A percentile compares a stretch with the other conserved stretches of the same genome.
Evolutionary conservation across 2,888 invertebrate species (phyloP).

Genomic region (Drosophila emarginata): DNA sequence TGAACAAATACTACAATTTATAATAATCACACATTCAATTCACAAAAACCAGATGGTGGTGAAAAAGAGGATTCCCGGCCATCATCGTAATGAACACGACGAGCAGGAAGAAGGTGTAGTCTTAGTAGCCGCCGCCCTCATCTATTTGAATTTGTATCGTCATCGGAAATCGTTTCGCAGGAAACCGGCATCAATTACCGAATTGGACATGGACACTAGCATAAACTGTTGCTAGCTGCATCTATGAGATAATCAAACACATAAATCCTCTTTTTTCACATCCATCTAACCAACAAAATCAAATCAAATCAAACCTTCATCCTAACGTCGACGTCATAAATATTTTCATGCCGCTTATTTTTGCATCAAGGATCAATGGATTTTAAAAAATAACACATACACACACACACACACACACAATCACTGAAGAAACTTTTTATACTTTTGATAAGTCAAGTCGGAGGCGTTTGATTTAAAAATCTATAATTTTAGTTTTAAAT

Average conservation of each 20-base stretch:
- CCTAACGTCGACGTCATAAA: slow-evolving; percentile 29
- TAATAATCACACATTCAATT: slow-evolving; percentile 69
- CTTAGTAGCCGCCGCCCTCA: slow-evolving; percentile 59
- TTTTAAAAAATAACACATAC: slow-evolving; percentile 56
- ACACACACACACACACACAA: background rate
- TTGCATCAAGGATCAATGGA: slow-evolving; percentile 51
- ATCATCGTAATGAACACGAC: slow-evolving; percentile 24
- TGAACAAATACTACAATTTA: slow-evolving; percentile 75
- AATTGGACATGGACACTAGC: background rate
- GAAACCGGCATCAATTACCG: slow-evolving; percentile 66
- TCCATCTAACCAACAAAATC: slow-evolving; percentile 30
- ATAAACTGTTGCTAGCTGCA: slow-evolving; percentile 42
- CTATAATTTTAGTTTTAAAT: slow-evolving; percentile 19
- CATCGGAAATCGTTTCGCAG: slow-evolving; percentile 83
- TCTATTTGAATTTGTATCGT: slow-evolving; percentile 81
- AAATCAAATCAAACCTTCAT: slow-evolving; percentile 31
- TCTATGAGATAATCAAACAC: slow-evolving; percentile 34
- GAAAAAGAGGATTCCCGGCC: slow-evolving; percentile 23
- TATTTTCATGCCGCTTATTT: slow-evolving; percentile 39
- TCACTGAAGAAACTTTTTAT: slow-evolving; percentile 60
- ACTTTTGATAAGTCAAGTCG: slow-evolving; percentile 76
- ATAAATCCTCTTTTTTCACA: slow-evolving; percentile 31
- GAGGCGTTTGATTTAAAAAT: slow-evolving; percentile 78
- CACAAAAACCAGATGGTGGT: slow-evolving; percentile 10
- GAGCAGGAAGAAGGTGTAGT: slow-evolving; percentile 2